Base-by-base conservation (phyloP, 2,888 invertebrate genomes). In the Eristalis tenax region DNA sequence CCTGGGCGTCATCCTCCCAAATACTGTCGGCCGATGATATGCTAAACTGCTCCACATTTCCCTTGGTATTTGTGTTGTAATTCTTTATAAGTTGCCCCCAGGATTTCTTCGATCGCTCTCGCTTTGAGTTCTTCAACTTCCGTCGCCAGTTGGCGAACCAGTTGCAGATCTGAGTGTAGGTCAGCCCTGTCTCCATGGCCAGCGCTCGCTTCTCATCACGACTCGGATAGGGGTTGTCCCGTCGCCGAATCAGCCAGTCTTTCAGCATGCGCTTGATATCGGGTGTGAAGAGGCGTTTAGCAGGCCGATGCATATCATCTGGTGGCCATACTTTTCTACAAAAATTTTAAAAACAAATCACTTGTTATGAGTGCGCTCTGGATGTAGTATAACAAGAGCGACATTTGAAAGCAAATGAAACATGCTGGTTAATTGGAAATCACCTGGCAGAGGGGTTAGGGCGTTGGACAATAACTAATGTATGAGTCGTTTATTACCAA, bases 101-200 rank as follows among this genome's bases (percentile, higher is more conserved):
- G 0, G 96, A 96, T 90, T 95, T 95, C 89, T 95, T 94, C 84
- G 95, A 94, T 68, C 95, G 94, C 90, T 96, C 96, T 59, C 94
- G 94, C 88, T 96, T 96, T 0, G 96, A 96, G 91, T 96, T 96
- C 93, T 96, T 96, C 79, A 96, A 92, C 91, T 96, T 96, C 90
- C 96, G 93, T 83, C 96, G 94, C 96, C 96, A 96, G 90, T 96
- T 96, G n/a, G 96, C 96, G 91, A 96, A 96, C 96, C 96, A 96
- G 92, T 96, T 96, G 88, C 92, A 94, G 92, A 96, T 96, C 94
- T 96, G 96, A 90, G 96, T 96, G 90, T 96, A 96, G 23, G 96
- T 96, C 28, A 96, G 94, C 63, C 96, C 96, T 18, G 96, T 96
- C 93, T 96, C 96, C 26, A 95, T 93, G 1, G 96, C 96, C 80